A percentile compares a stretch with the other conserved stretches of the same genome.
Conservation (phyloP, 2,888 invertebrate species). For the Catocala nupta region DNA sequence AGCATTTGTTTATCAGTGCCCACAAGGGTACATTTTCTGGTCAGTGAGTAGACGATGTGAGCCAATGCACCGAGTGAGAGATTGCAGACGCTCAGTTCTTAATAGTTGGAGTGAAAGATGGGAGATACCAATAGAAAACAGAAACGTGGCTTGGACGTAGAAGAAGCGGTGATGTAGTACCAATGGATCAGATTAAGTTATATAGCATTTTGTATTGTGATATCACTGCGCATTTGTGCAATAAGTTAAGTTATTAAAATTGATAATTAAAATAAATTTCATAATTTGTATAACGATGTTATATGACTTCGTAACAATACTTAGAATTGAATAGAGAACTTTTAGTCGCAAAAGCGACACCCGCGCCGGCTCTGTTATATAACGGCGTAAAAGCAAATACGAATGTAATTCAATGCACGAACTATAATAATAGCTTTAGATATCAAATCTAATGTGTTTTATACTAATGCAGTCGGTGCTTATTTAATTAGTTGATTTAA, state of each 20-base stretch:
- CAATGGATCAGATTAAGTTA: slow-evolving; percentile 20
- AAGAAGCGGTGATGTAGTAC: slow-evolving; percentile 4
- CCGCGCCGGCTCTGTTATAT: too few relatives aligned
- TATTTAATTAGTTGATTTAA: too few relatives aligned
- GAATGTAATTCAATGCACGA: too few relatives aligned
- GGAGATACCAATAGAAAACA: slow-evolving; percentile 87
- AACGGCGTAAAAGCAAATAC: too few relatives aligned
- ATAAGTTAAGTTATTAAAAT: slow-evolving; percentile 31
- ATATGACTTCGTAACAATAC: not conserved
- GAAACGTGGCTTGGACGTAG: slow-evolving; percentile 76
- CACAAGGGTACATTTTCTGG: slow-evolving; percentile 92
- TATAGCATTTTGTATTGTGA: slow-evolving; percentile 46
- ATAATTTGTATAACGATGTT: too few relatives aligned
- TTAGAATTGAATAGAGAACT: not conserved
- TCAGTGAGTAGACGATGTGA: slow-evolving; percentile 93
- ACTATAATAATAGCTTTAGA: too few relatives aligned
- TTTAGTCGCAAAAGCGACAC: too few relatives aligned
- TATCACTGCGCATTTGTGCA: slow-evolving; percentile 44
- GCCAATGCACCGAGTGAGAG: slow-evolving; percentile 86
- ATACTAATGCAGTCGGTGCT: too few relatives aligned
- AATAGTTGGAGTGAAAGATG: slow-evolving; percentile 81
- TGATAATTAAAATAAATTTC: slow-evolving; percentile 2
- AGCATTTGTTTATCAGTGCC: slow-evolving; percentile 92
- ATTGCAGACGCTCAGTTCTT: slow-evolving; percentile 82
- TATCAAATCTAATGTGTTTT: too few relatives aligned